These are phyloP conservation scores for Zhuqinia jingwanae DNA, from an alignment of 2,888 invertebrate genomes.

Conservation along the genomic window DNA sequence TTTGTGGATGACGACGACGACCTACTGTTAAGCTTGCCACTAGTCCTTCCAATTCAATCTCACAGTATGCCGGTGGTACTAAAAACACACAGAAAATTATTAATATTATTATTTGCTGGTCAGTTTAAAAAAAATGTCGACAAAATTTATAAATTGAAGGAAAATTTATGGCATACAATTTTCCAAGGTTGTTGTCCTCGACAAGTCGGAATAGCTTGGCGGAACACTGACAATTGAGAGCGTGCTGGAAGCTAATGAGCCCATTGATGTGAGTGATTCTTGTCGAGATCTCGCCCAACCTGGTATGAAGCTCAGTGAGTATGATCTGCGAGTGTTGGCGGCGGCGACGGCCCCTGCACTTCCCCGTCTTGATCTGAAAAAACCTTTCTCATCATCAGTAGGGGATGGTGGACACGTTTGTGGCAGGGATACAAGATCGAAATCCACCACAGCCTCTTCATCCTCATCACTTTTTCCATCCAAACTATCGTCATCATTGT, in stretches of 20 bases:
- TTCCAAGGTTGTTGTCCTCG: slow-evolving; percentile 3
- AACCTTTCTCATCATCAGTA: no score
- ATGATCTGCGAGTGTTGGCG: no score
- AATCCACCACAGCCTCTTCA: no score
- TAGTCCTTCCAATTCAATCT: slow-evolving; percentile 1
- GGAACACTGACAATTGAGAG: not conserved
- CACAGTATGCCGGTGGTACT: slow-evolving; percentile 18
- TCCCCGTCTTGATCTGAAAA: no score
- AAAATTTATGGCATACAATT: slow-evolving; percentile 22
- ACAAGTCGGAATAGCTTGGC: slow-evolving; percentile 20
- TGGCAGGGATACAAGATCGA: no score
- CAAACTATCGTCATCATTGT: not conserved
- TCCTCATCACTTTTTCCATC: not conserved
- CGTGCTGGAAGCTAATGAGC: not conserved
- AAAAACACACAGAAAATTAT: not conserved
- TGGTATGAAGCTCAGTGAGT: not conserved
- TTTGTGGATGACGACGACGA: no score
- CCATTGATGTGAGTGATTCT: not conserved
- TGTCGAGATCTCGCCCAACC: not conserved
- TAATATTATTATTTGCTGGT: not conserved
- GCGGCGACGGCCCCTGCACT: no score
- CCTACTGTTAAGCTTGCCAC: no score
- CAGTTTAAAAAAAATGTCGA: no score
- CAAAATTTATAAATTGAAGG: not conserved
- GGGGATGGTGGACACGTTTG: no score